These are phyloP conservation scores for Empis livida DNA, from an alignment of 2,888 invertebrate genomes.

Conservation along the genomic window DNA sequence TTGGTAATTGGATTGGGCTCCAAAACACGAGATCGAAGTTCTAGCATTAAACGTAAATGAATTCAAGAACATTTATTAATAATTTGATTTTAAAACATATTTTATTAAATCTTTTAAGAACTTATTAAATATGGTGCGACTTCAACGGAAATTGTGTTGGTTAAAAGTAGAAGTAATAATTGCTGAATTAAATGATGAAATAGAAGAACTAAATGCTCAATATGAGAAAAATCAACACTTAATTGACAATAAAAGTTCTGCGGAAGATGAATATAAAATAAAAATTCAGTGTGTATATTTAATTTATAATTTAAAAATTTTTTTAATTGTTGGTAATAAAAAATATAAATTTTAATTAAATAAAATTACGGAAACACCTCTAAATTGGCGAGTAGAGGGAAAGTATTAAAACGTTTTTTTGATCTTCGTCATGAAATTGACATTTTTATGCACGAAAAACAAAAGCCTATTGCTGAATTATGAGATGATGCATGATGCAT, in stretches of 20 bases:
- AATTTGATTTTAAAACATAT: too few species aligned
- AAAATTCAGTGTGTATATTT: constrained; percentile 18
- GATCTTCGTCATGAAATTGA: too few species aligned
- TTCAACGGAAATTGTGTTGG: constrained; percentile 47
- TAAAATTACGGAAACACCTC: too few species aligned
- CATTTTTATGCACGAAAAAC: too few species aligned
- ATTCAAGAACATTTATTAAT: too few species aligned
- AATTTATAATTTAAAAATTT: not conserved
- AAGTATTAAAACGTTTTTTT: too few species aligned
- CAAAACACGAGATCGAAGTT: constrained; percentile 59
- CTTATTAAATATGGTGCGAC: constrained; percentile 67
- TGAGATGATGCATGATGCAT: too few species aligned
- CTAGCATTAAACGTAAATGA: constrained; percentile 43
- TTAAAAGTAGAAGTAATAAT: constrained; percentile 33
- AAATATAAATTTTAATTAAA: too few species aligned
- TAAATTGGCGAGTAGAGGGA: too few species aligned
- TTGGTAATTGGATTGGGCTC: constrained; percentile 77
- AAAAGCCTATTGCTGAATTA: too few species aligned
- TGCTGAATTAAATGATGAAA: constrained; percentile 26
- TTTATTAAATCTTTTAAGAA: too few species aligned
- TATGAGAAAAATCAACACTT: constrained; percentile 31
- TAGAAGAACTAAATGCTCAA: constrained; percentile 29
- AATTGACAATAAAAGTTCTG: constrained; percentile 28
- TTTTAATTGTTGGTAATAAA: too few species aligned
- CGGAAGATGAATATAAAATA: constrained; percentile 16